A percentile compares a stretch with the other conserved stretches of the same genome.
These are phyloP conservation scores for Hoplostethus mediterraneus DNA, from an alignment of 2,797 vertebrate species.

Conservation along the genomic window DNA sequence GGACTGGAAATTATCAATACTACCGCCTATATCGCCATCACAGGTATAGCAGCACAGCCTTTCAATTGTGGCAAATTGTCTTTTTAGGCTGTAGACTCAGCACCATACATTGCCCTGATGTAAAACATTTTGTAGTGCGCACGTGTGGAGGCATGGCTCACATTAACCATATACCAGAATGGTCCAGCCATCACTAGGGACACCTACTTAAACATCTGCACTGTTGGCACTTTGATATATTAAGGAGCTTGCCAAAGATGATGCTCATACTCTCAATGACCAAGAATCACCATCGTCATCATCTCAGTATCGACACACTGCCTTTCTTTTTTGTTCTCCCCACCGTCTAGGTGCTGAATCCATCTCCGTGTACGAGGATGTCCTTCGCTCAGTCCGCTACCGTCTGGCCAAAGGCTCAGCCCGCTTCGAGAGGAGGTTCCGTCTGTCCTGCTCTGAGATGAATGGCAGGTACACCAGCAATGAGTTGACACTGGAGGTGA, in stretches of 20 bases:
- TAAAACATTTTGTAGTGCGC: no score
- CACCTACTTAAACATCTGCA: neutral
- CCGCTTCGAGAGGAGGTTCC: constrained; percentile 94
- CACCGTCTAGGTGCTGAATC: constrained; percentile 91
- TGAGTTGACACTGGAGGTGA: constrained; percentile 95
- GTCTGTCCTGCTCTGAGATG: constrained; percentile 98
- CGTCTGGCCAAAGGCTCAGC: constrained; percentile 90
- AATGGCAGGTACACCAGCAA: constrained; percentile 98
- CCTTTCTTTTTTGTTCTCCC: neutral
- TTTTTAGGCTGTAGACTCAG: no score
- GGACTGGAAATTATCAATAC: constrained; percentile 96
- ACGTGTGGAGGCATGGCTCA: no score
- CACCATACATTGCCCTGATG: no score
- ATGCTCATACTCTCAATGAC: neutral
- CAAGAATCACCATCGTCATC: neutral
- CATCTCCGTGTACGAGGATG: constrained; percentile 96
- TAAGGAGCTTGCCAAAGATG: neutral
- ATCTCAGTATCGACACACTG: constrained; percentile 31
- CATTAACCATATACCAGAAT: no score
- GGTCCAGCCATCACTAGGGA: no score
- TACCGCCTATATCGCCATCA: constrained; percentile 94
- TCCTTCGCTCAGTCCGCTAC: constrained; percentile 94
- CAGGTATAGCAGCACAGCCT: constrained; percentile 77
- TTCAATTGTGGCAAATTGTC: neutral
- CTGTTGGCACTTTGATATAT: no score